These are phyloP conservation scores for Heteronetta atricapilla DNA, from an alignment of 2,113 vertebrate genomes.

Conservation along the genomic window DNA sequence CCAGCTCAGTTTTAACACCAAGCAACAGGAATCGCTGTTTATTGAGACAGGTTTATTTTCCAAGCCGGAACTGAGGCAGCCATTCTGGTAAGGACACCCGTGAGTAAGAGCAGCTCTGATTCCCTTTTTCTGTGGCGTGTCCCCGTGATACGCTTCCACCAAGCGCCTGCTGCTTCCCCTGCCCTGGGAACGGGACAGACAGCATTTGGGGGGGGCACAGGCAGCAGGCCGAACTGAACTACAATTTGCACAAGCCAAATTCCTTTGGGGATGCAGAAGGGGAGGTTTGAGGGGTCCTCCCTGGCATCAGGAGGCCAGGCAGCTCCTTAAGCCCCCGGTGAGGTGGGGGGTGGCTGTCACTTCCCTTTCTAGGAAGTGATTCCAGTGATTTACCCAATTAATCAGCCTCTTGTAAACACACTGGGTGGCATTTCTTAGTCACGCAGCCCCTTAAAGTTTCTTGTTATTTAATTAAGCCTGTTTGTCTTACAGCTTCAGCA, in stretches of 20 bases:
- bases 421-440: not conserved
- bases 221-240: not conserved
- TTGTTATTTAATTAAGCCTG: not conserved
- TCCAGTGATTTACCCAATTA: not conserved
- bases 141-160: not conserved
- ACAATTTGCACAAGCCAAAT: not conserved
- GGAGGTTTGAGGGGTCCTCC: not conserved
- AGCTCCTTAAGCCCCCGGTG: not conserved
- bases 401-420: not conserved
- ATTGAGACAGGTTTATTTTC: not conserved
- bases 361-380: not conserved
- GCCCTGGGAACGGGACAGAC: rapidly evolving
- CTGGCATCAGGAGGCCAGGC: not conserved
- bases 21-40: not conserved
- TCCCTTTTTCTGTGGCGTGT: not conserved
- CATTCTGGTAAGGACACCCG: not conserved
- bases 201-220: not conserved
- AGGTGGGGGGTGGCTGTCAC: not conserved
- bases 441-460: rapidly evolving
- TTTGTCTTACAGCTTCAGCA: not conserved
- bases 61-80: not conserved
- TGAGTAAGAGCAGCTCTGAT: not conserved
- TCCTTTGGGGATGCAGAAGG: not conserved
- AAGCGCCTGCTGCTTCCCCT: not conserved
- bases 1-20: not conserved